Base-by-base conservation (phyloP, 2,888 invertebrate species). In the Oligia fasciuncula region DNA sequence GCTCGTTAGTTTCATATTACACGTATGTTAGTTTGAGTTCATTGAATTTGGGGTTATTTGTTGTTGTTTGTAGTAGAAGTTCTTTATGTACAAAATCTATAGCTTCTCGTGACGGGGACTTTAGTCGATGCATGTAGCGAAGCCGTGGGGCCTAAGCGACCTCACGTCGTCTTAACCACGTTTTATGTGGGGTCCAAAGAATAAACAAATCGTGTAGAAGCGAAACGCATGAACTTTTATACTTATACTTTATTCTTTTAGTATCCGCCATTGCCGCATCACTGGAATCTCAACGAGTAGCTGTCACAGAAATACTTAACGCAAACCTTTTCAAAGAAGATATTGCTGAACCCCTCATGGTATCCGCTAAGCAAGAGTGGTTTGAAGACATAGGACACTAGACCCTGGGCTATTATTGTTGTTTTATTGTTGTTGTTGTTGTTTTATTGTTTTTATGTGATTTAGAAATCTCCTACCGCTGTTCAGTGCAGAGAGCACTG, bases 231-330 rank as follows among this genome's bases (percentile, higher is more conserved):
- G 23, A 67, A 23, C 3, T 43, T 66, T 66, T n/a, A n/a, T n/a
- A n/a, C n/a, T n/a, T n/a, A n/a, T n/a, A n/a, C n/a, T n/a, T n/a
- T n/a, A n/a, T n/a, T n/a, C n/a, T n/a, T n/a, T 89, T 98, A 14
- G 96, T 98, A 79, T 96, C 97, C 6, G 97, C 97, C 0, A 94
- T 98, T 74, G 97, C 97, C 1, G 96, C 98, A 0, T 97, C 97
- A 0, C 92, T 98, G n/a, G 97, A 98, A 89, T 94, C 96, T 23
- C 97, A 98, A 89, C 93, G 95, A 70, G 97, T 97, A 1, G 90
- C 93, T 6, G 94, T 97, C n/a, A 94, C 95, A 19, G 96, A 97
- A 71, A 95, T 97, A 73, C 91, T 96, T 3, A 94, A 93, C 70
- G 94, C 96, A 0, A 94, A 95, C 49, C 91, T 96, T 54, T 96